Evolutionary conservation across 2,888 invertebrate species (phyloP).

Genomic region (Oscheius sp.): DNA sequence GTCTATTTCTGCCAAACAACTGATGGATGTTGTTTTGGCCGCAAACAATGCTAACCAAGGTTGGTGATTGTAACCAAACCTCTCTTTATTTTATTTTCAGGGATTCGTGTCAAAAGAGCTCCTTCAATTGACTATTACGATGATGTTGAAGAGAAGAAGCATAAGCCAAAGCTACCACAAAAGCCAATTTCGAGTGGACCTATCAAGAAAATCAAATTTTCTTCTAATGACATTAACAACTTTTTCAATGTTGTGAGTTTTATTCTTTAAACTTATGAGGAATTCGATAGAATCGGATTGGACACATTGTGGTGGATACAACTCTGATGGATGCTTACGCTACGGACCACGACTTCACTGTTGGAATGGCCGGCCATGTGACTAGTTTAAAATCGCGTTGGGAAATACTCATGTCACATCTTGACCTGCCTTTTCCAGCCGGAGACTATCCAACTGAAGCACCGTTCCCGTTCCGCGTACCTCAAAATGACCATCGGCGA

Average conservation of each 20-base stretch:
- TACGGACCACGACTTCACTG: constrained; percentile 47
- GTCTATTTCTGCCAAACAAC: constrained; percentile 50
- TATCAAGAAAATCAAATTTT: constrained; percentile 16
- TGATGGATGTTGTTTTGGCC: constrained; percentile 44
- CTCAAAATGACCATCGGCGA: constrained; percentile 41
- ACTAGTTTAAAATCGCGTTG: constrained; percentile 48
- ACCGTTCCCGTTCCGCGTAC: constrained; percentile 55
- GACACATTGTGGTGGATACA: constrained; percentile 52
- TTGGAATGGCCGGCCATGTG: constrained; percentile 55
- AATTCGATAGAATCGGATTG: constrained; percentile 41
- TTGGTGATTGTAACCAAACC: background rate
- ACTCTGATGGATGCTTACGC: constrained; percentile 54
- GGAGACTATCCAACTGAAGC: constrained; percentile 47
- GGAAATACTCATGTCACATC: background rate
- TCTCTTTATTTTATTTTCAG: background rate
- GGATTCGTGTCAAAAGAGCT: constrained; percentile 17
- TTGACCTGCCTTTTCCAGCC: constrained; percentile 30
- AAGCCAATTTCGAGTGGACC: constrained; percentile 23
- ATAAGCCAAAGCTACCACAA: constrained; percentile 29
- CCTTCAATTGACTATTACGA: constrained; percentile 48
- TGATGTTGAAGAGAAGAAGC: constrained; percentile 35
- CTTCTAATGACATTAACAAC: constrained; percentile 43
- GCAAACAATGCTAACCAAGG: background rate
- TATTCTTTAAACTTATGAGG: background rate
- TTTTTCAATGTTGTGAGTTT: constrained; percentile 52